Percentiles rank a stretch among this genome's conserved stretches.
phyloP scores from a whole-genome alignment of 2,888 invertebrate species.

The Exocentrus adspersus region DNA sequence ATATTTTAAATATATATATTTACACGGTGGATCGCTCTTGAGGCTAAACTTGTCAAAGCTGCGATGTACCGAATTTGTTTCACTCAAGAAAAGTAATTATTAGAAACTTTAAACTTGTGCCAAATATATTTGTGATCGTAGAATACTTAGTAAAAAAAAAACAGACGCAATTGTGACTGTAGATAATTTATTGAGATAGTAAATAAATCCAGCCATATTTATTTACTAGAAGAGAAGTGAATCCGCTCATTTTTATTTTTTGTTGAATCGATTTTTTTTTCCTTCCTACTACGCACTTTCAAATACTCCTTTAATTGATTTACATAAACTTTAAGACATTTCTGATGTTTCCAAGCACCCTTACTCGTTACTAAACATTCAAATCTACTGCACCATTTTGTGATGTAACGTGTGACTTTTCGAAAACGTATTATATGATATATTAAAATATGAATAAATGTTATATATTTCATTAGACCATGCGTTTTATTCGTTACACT shows the following conservation, averaged over 20 bases:
- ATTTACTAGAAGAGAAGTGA: constrained; percentile 51
- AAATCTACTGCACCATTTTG: constrained; percentile 38
- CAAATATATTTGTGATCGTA: constrained; percentile 38
- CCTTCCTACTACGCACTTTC: no score
- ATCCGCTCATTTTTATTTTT: no score
- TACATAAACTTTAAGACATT: no score
- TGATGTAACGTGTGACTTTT: constrained; percentile 41
- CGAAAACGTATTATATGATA: constrained; percentile 28
- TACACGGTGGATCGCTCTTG: background rate
- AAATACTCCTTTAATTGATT: no score
- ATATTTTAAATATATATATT: background rate
- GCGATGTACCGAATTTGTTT: background rate
- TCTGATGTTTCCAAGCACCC: no score
- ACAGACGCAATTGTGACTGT: no score
- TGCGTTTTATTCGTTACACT: constrained; percentile 1
- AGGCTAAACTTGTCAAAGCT: no score
- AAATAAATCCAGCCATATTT: constrained; percentile 55
- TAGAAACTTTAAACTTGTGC: constrained; percentile 27
- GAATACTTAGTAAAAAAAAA: constrained; percentile 3
- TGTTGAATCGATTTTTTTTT: no score
- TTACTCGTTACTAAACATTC: constrained; percentile 29
- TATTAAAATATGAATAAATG: constrained; percentile 25
- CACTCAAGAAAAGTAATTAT: constrained; percentile 3
- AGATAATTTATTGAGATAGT: constrained; percentile 33
- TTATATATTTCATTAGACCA: constrained; percentile 37